Evolutionary conservation across 1,140 invertebrate species (phyloP), one percentile per base, ranked within the genome.

Genomic region (Spodoptera litura): DNA sequence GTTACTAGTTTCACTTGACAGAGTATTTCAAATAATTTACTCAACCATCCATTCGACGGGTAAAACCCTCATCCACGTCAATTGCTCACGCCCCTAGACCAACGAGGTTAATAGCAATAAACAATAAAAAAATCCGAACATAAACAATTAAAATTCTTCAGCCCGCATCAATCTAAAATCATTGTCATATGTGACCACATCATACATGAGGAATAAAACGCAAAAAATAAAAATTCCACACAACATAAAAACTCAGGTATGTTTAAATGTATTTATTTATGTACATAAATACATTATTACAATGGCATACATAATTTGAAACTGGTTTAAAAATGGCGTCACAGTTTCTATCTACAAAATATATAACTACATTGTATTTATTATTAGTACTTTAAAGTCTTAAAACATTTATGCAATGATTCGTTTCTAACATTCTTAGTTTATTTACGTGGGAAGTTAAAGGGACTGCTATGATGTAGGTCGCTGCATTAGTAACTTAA

Each of bases 191-290:
- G 38, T 59, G 49, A 53, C 35, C 53, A 35, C 49, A 64, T 6
- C 38, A 44, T 10, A 44, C 31, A 31, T 2, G 31, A 31, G 31
- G 61, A 44, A 49, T 68, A 59, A 71, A 64, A 64, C 59, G 73
- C 59, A 75, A n/a, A 64, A 44, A 82, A 80, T 70, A 75, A 71
- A 68, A 80, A 78, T 78, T 62, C 64, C 56, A 20, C 56, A 53
- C 77, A 66, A 83, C 49, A 64, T 38, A 75, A 64, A 79, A 83
- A 80, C 59, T 55, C 27, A 12, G 52, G 55, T 58, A 78, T 78
- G 55, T 76, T 81, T 44, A 72, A 77, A 81, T 84, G 77, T 82
- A 79, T 79, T 82, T 84, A 82, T 84, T 82, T 84, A 82, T 84
- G 83, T 84, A 79, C 76, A 79, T 79, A 81, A 78, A 81, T 74